Percentiles rank a stretch among this genome's conserved stretches.
phyloP scores from a whole-genome alignment of 2,888 invertebrate species.

The Rhogogaster chlorosoma region DNA sequence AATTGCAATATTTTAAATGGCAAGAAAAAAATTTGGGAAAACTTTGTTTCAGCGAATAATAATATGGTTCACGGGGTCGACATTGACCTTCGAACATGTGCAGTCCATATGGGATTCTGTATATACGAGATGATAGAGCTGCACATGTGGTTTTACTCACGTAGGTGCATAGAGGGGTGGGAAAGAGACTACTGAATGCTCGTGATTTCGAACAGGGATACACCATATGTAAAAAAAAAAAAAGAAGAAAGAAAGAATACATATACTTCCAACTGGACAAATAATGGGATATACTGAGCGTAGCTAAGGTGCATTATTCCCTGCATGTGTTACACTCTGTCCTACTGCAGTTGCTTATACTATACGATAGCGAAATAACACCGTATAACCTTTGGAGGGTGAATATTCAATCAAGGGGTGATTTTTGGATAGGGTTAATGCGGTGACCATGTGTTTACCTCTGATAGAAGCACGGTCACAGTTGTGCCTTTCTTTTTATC shows the following conservation, averaged over 20 bases:
- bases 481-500: neutral
- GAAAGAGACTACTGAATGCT: slow-evolving; percentile 25
- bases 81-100: slow-evolving; percentile 42
- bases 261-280: slow-evolving; percentile 23
- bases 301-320: slow-evolving; percentile 7
- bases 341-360: neutral
- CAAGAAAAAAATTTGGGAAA: neutral
- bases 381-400: neutral
- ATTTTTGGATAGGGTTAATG: slow-evolving; percentile 20
- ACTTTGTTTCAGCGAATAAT: neutral
- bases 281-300: slow-evolving; percentile 34
- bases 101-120: slow-evolving; percentile 21
- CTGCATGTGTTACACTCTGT: neutral
- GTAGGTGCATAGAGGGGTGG: neutral
- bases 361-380: slow-evolving; percentile 22
- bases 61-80: neutral
- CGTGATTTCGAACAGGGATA: slow-evolving; percentile 33
- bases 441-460: neutral
- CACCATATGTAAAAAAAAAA: neutral
- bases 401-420: slow-evolving; percentile 27
- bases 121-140: neutral
- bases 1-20: neutral
- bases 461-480: neutral
- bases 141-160: slow-evolving; percentile 48
- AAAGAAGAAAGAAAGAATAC: neutral